Evolutionary conservation across 2,888 invertebrate species (phyloP), one percentile per base, ranked within the genome.

Genomic region (Onchidella celtica): DNA sequence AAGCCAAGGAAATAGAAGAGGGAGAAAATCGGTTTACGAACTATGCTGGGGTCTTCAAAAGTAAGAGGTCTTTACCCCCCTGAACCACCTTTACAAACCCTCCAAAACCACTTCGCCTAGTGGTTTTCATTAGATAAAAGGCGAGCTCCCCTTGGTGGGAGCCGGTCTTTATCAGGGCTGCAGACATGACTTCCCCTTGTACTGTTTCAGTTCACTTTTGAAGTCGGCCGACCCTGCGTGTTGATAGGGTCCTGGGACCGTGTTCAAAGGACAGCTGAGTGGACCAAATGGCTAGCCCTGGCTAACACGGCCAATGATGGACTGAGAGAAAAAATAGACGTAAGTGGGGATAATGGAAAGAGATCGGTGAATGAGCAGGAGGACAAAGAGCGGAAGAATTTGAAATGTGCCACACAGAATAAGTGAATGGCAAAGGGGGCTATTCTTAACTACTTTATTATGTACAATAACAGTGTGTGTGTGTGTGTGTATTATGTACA

Each of bases 41-140:
- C n/a, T n/a, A n/a, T n/a, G n/a, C n/a, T n/a, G n/a, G n/a, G 57
- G 29, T 3, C 63, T 24, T 38, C 40, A 68, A 68, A 38, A 40
- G 66, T 3, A 40, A 38, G n/a, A 36, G 27, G 11, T 68, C 38
- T 38, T 36, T 40, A n/a, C 6, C 1, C 40, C 11, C 27, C 47
- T 27, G 27, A 69, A 11, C 14, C 32, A 14, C 3, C 17, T 14
- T 3, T 38, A 63, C 38, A 14, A 68, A 14, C 68, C 29, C 27
- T 4, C 29, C 1, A 69, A 40, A 66, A 47, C 4, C 69, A 38
- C 47, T 69, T 29, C 29, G 3, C n/a, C n/a, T n/a, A 14, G 69
- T 11, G 27, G 40, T 69, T 40, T 27, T 40, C 24, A 69, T 6
- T 69, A 27, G 69, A 69, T 69, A 69, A 69, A 69, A 69, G 40